Base-by-base conservation (phyloP, 1,140 invertebrate genomes). In the Nebria ingens region DNA sequence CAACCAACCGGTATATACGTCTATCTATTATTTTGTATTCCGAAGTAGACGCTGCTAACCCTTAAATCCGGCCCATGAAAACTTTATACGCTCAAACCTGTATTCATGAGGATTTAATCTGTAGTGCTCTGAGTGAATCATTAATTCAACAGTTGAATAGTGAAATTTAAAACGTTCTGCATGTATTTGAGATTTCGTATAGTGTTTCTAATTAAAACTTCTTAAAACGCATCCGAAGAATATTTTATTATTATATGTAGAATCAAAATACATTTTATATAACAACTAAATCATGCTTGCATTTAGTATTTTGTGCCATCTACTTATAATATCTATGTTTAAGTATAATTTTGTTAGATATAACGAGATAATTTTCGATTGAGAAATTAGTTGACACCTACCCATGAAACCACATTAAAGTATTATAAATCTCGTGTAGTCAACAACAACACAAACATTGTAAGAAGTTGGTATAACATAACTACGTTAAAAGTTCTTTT, bases 1-100 rank as follows among this genome's bases (percentile, higher is more conserved):
- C 25, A 45, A 17, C 40, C 40, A 45, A 17, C 9, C 40, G 40
- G 15, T 6, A 45, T n/a, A n/a, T 45, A 45, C 6, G 40, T 45
- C 40, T 45, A 45, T 45, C 40, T 45, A 45, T 45, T 45, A 45
- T 45, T 45, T 45, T 45, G 40, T 45, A 45, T 45, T 45, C 40
- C 6, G 15, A 45, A 45, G 40, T 45, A 45, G 40, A 45, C 40
- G 40, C 40, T 11, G 9, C 40, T 45, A 45, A 45, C 40, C 40
- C 40, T 45, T 45, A 45, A 45, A 45, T 45, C 40, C 40, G 40
- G 40, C 40, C 40, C 40, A 45, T 45, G 40, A 45, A 45, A 45
- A 12, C 40, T 45, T 45, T 45, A 45, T 45, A 45, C 40, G 40
- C 15, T 45, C 40, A 45, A 45, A 45, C 40, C 40, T 45, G 40